Conservation (phyloP, 1,140 invertebrate genomes). For the Aphis craccivora region DNA sequence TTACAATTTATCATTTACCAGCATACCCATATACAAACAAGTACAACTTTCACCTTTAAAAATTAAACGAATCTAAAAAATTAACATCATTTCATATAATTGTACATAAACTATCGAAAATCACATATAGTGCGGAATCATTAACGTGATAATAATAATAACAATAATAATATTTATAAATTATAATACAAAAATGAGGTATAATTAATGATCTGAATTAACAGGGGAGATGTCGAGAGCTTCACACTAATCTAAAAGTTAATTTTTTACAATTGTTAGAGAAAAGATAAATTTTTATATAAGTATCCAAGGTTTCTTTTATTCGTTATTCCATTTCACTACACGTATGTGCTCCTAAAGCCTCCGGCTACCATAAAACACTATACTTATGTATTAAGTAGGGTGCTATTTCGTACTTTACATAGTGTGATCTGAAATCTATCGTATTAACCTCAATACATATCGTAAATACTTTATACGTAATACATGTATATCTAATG, state of each 20-base stretch:
- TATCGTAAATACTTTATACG: not conserved
- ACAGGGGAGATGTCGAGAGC: not conserved
- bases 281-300: not conserved
- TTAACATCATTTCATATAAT: not conserved
- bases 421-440: conserved; percentile 29
- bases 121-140: not conserved
- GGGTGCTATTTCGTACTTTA: not conserved
- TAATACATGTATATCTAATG: not conserved
- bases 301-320: not conserved
- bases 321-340: not conserved
- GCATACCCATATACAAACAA: not conserved
- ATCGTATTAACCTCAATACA: not conserved
- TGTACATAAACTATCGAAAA: not conserved
- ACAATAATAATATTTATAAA: too few relatives aligned
- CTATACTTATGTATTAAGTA: conserved; percentile 28
- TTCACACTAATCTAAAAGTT: not conserved
- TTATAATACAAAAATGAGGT: not conserved
- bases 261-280: not conserved
- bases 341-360: not conserved
- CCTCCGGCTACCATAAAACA: not conserved
- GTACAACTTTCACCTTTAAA: not conserved
- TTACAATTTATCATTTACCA: conserved; percentile 10
- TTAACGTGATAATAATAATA: not conserved
- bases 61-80: not conserved
- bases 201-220: not conserved